These are phyloP conservation scores for Mycetomoellerius zeteki DNA, from an alignment of 1,140 invertebrate genomes.

Conservation along the genomic window DNA sequence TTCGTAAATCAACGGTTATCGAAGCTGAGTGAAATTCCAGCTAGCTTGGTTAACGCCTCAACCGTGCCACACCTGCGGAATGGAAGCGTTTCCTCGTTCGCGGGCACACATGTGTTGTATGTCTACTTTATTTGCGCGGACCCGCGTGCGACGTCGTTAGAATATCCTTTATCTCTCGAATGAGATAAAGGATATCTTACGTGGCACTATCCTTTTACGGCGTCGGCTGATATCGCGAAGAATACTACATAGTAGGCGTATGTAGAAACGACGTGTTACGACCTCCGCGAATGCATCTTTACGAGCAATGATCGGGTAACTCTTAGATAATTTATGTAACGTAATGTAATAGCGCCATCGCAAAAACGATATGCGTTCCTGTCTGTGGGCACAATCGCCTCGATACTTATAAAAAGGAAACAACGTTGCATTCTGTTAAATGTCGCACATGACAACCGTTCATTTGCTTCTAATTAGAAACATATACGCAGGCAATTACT, in stretches of 20 bases:
- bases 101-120: slow-evolving; percentile 15
- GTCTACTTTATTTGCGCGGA: slow-evolving; percentile 24
- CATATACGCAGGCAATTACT: background rate
- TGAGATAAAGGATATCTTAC: no score
- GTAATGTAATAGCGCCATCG: slow-evolving; percentile 40
- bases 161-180: slow-evolving; percentile 68
- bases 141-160: slow-evolving; percentile 38
- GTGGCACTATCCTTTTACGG: slow-evolving; percentile 66
- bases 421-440: slow-evolving; percentile 3
- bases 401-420: background rate
- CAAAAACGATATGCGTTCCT: background rate
- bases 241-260: slow-evolving; percentile 47
- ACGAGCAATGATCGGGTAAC: slow-evolving; percentile 55
- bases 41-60: slow-evolving; percentile 39
- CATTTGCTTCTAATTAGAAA: slow-evolving; percentile 39
- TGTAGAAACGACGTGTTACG: slow-evolving; percentile 48
- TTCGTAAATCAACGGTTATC: slow-evolving; percentile 49
- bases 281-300: slow-evolving; percentile 46
- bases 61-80: slow-evolving; percentile 63
- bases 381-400: background rate
- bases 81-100: slow-evolving; percentile 62
- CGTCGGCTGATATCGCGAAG: slow-evolving; percentile 44
- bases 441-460: background rate
- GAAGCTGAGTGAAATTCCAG: slow-evolving; percentile 59
- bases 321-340: slow-evolving; percentile 55